These are phyloP conservation scores for Sogatella furcifera DNA, from an alignment of 1,140 invertebrate species.

Conservation along the genomic window DNA sequence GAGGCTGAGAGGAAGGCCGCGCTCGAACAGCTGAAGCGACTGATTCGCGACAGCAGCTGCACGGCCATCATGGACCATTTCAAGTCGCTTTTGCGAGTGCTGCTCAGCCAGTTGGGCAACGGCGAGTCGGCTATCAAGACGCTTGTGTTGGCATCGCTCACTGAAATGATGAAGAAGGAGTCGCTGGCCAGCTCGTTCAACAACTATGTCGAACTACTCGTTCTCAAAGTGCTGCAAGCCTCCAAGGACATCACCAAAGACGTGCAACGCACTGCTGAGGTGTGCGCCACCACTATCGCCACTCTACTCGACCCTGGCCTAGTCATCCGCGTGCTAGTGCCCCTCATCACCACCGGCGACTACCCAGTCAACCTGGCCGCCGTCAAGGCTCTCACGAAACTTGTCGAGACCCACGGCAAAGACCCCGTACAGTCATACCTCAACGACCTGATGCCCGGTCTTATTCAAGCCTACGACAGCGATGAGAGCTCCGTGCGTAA, in stretches of 20 bases:
- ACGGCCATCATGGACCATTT: slow-evolving; percentile 42
- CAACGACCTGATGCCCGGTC: slow-evolving; percentile 71
- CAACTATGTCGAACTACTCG: slow-evolving; percentile 45
- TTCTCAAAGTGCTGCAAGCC: slow-evolving; percentile 44
- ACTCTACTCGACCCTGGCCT: slow-evolving; percentile 17
- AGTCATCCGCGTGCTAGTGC: slow-evolving; percentile 43
- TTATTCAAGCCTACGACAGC: slow-evolving; percentile 81
- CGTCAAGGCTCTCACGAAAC: slow-evolving; percentile 80
- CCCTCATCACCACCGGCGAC: slow-evolving; percentile 73
- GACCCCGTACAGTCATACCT: slow-evolving; percentile 63
- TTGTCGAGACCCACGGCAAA: slow-evolving; percentile 56
- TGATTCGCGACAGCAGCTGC: slow-evolving; percentile 36
- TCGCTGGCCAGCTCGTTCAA: slow-evolving; percentile 40
- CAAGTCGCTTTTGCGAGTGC: slow-evolving; percentile 37
- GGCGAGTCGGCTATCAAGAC: slow-evolving; percentile 31
- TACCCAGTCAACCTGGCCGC: slow-evolving; percentile 82
- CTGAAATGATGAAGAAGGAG: slow-evolving; percentile 41
- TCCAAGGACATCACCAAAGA: slow-evolving; percentile 44
- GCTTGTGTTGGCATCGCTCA: slow-evolving; percentile 35
- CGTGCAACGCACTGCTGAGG: slow-evolving; percentile 20
- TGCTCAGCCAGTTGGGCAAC: slow-evolving; percentile 40
- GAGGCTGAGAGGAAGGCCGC: slow-evolving; percentile 32
- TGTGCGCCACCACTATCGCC: slow-evolving; percentile 14
- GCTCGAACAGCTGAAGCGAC: slow-evolving; percentile 33
- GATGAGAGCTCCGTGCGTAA: slow-evolving; percentile 82